Evolutionary conservation across 2,797 vertebrate genomes (phyloP), one percentile per base, ranked within the genome.

Genomic region (Menidia menidia): DNA sequence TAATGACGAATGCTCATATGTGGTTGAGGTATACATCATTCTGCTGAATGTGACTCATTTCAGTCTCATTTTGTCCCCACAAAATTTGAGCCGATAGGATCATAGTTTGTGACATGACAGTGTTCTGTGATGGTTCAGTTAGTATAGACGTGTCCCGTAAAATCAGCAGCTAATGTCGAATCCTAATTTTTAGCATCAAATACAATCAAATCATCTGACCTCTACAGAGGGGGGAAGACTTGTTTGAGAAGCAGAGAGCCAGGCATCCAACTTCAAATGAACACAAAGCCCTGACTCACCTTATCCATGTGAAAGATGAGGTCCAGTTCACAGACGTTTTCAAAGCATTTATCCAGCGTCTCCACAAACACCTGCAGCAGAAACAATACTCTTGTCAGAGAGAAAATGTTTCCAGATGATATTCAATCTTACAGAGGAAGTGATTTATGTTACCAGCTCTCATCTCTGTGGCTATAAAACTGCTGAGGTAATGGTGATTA

Each of bases 291-390:
- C 12, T 6, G 9, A 25, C 86, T 86, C 63, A 98, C 98, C 96
- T 98, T 99, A 87, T 99, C 98, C 91, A 99, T 96, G 75, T 99
- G 98, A 89, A 99, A 99, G 89, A 98, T 99, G 90, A 99, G 96
- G 93, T 99, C 98, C 92, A 99, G 92, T 70, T 99, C 98, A 92
- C 98, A 99, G 80, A 99, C 97, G 57, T 98, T 99, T 93, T 99
- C 98, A 90, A 99, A 99, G 93, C 98, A 99, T 86, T 99, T 99
- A 89, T 99, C 98, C 93, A 99, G 81, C 1, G 97, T 99, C 93
- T 99, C 97, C 94, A 99, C 97, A 79, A 99, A 99, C 69, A 99
- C 98, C 98, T 98, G 82, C 15, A 52, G 68, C 0, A 19, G 35
- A 79, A 39, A 71, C 0, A 18, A 71, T 3, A 15, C 15, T 30